Base-by-base conservation (phyloP, 2,113 vertebrate genomes). In the Burhinus oedicnemus region DNA sequence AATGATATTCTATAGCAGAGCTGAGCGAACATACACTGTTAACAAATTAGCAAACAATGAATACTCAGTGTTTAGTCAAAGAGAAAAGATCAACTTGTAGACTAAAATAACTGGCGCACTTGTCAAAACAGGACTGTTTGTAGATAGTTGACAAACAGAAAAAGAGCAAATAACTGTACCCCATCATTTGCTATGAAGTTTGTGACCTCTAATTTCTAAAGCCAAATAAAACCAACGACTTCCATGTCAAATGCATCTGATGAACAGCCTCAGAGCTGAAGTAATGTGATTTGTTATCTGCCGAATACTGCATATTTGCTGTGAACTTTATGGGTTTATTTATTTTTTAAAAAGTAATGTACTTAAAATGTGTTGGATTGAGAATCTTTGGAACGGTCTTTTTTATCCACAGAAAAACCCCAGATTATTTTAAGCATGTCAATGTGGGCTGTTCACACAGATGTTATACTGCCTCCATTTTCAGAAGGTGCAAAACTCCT, bases 141-240 rank as follows among this genome's bases (percentile, higher is more conserved):
- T 13, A 58, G 61, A 19, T 2, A 49, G 82, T 0, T 86, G 45
- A 86, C 71, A 90, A 95, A 93, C 32, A 79, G 57, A 54, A 69
- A 85, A 62, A 66, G 30, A 85, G 27, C 30, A 90, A 78, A 55
- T 74, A 92, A 42, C 15, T 12, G n/a, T 30, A 44, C 13, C 27
- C 15, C 44, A 26, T 32, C 19, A 30, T 44, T 76, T 76, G 10
- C 34, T 85, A 25, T 64, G 42, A 60, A 87, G 47, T 51, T 87
- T 96, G 26, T 72, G 34, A 44, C 32, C 51, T 76, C 70, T 93
- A 23, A 83, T 88, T 96, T 85, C 75, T 79, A 86, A 90, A 90
- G n/a, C 32, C 51, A 55, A 42, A 82, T 83, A 62, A 96, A 91
- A 27, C 17, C 57, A 85, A 64, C 22, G 65, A 60, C 61, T 92